phyloP scores from a whole-genome alignment of 2,113 vertebrate genomes.

The Poecilia latipinna region DNA sequence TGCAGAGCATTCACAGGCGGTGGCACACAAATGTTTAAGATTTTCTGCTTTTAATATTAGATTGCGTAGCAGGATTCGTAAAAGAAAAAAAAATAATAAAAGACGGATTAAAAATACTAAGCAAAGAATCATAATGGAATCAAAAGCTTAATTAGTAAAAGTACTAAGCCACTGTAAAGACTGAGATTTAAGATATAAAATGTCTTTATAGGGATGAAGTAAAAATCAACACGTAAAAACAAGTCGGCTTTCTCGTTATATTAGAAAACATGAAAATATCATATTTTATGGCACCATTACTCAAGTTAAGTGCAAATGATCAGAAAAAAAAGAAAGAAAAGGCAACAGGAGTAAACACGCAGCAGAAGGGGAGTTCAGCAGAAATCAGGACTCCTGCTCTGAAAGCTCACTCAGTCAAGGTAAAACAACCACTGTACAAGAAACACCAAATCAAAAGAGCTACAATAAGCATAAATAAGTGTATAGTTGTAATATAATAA shows the following conservation, averaged over 20 bases:
- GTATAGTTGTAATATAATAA: background rate
- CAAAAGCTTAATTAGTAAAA: slow-evolving; percentile 15
- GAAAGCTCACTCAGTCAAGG: background rate
- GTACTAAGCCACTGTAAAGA: background rate
- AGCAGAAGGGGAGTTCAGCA: background rate
- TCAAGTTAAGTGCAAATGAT: slow-evolving; percentile 66
- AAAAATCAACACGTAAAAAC: slow-evolving; percentile 33
- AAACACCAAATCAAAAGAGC: slow-evolving; percentile 1
- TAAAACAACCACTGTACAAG: slow-evolving; percentile 21
- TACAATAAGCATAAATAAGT: slow-evolving; percentile 53
- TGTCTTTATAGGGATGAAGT: slow-evolving; percentile 15
- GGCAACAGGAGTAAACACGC: slow-evolving; percentile 42
- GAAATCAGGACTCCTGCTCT: background rate
- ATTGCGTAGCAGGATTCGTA: slow-evolving; percentile 9
- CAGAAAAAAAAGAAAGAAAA: slow-evolving; percentile 51
- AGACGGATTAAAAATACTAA: background rate
- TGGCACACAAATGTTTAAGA: background rate
- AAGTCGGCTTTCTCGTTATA: background rate
- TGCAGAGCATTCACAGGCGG: slow-evolving; percentile 11
- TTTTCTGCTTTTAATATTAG: slow-evolving; percentile 7
- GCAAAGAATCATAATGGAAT: background rate
- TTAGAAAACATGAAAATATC: slow-evolving; percentile 23
- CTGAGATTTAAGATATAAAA: background rate
- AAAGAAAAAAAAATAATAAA: background rate
- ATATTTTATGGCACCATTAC: slow-evolving; percentile 30